These are phyloP conservation scores for Apamea sordens DNA, from an alignment of 2,888 invertebrate genomes.

Conservation along the genomic window DNA sequence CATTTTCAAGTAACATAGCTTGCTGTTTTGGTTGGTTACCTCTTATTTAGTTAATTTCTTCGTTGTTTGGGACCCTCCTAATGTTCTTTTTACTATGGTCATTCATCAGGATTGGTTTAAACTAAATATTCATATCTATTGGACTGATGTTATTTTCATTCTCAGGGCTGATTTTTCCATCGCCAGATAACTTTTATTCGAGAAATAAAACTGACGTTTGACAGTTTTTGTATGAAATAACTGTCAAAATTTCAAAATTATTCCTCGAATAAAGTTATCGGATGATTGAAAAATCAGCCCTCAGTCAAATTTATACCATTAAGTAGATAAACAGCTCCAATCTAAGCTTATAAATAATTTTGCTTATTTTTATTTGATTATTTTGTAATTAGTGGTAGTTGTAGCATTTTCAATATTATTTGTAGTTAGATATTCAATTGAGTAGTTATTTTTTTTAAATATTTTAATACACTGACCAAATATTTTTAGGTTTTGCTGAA, in stretches of 20 bases:
- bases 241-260: too few species aligned
- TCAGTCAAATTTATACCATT: not conserved
- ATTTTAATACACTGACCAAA: slow-evolving; percentile 31
- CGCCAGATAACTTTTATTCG: too few species aligned
- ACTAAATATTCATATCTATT: not conserved
- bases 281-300: too few species aligned
- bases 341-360: slow-evolving; percentile 2
- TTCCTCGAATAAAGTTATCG: too few species aligned
- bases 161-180: too few species aligned
- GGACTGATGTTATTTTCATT: not conserved
- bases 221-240: too few species aligned
- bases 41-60: not conserved
- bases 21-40: not conserved
- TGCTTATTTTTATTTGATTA: slow-evolving; percentile 38
- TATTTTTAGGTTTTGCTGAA: slow-evolving; percentile 58
- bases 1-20: not conserved
- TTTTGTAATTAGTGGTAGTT: slow-evolving; percentile 17
- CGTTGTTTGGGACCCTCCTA: not conserved
- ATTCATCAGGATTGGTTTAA: not conserved
- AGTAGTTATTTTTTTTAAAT: not conserved
- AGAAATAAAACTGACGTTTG: too few species aligned
- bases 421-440: slow-evolving; percentile 30
- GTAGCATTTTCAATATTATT: slow-evolving; percentile 7
- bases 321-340: not conserved
- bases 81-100: not conserved